Base-by-base conservation (phyloP, 2,888 invertebrate genomes). In the Mactromeris polynyma region DNA sequence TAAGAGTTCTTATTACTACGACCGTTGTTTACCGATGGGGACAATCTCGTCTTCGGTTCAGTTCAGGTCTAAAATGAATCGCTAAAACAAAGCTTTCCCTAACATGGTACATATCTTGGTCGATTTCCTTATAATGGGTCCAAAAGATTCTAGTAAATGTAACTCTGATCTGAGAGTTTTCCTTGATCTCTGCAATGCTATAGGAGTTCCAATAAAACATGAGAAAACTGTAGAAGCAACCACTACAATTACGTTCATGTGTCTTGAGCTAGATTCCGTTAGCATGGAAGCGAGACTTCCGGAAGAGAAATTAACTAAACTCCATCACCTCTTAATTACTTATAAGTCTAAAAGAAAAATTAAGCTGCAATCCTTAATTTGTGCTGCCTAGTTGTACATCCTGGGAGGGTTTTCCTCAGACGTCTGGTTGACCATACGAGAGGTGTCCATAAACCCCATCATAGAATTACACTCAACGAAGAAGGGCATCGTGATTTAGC, bases 11-110 rank as follows among this genome's bases (percentile, higher is more conserved):
- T 92, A 33, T 80, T 92, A 85, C 79, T 89, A 77, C 42, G 90
- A 92, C 33, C 69, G 33, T 14, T 78, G 64, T 42, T 38, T 92
- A 4, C 88, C 86, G 0, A 89, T 92, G 88, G 89, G 79, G 26
- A 42, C 79, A 4, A 79, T 40, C 79, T 79, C 42, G 3, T 79
- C 42, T 1, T 92, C 38, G 33, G 2, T 87, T 92, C 42, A 88
- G 88, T 82, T 79, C 86, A 6, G 81, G 83, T 17, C 26, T 88
- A 1, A 78, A 90, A 58, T 85, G 85, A 83, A 51, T 79, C n/a
- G 79, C 79, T 7, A 14, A 79, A 42, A 21, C 14, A 14, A 81
- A 81, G 17, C 69, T 86, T 69, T 86, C 42, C 9, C 40, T 1
- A 40, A 86, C 81, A 86, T 86, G 2, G 9, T 86, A 9, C 86